These are phyloP conservation scores for Hystrix brachyura DNA, from an alignment of 2,113 vertebrate species.

Conservation along the genomic window DNA sequence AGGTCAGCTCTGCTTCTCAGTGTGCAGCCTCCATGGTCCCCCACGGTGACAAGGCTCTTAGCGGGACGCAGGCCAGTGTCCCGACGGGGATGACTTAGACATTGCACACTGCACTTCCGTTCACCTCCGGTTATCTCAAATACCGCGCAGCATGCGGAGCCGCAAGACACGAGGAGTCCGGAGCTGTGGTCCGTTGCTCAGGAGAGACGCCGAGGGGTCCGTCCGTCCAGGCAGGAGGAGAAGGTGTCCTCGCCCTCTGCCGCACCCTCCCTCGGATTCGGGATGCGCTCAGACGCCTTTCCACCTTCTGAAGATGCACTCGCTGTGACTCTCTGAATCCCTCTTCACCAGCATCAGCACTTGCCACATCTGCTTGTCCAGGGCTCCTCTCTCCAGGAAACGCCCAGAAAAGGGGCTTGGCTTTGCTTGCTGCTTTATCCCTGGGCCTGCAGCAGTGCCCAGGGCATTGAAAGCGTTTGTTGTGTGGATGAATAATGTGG, in stretches of 20 bases:
- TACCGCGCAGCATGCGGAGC: neutral
- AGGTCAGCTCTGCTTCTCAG: neutral
- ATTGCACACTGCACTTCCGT: neutral
- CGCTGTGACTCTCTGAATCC: constrained; percentile 8
- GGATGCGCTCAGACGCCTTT: neutral
- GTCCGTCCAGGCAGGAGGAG: neutral
- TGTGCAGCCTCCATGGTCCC: neutral
- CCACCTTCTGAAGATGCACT: constrained; percentile 13
- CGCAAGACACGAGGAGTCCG: neutral
- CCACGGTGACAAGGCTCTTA: neutral
- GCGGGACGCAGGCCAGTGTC: neutral
- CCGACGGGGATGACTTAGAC: neutral
- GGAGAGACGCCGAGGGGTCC: neutral
- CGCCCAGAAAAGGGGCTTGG: neutral
- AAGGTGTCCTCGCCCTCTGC: neutral
- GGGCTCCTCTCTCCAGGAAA: neutral
- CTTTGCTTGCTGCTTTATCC: neutral
- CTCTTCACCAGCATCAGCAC: neutral
- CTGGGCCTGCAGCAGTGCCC: neutral
- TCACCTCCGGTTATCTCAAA: neutral
- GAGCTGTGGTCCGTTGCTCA: neutral
- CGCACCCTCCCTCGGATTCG: neutral
- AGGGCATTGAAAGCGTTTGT: neutral
- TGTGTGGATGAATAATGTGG: neutral
- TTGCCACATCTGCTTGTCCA: neutral